Base-by-base conservation (phyloP, 2,888 invertebrate genomes). In the Idaea biselata region DNA sequence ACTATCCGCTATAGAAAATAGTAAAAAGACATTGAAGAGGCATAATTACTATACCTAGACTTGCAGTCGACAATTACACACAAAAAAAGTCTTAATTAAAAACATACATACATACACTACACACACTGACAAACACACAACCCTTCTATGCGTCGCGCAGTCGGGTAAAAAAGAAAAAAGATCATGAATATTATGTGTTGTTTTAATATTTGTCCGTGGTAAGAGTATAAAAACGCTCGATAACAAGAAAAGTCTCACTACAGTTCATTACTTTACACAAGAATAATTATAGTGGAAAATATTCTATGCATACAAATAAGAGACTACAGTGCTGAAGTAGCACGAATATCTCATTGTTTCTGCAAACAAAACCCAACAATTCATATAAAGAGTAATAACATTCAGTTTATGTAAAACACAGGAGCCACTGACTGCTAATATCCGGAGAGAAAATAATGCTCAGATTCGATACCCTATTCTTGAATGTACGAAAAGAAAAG, bases 381-480 rank as follows among this genome's bases (percentile, higher is more conserved):
- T 73, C 70, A 67, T 71, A 71, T 25, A 63, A 63, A 63, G 68
- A 74, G 73, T 74, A 74, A 81, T 80, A 81, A 77, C 73, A 79
- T 80, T 77, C 76, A 75, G 78, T 79, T 83, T 81, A 84, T 84
- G 83, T 82, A 82, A 83, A 84, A 83, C 80, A 74, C 73, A 18
- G 59, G 66, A 75, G 75, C 77, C 75, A 81, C 76, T 77, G 83
- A 78, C 82, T 82, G 83, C 80, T 83, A 83, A 85, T 85, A 84
- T 86, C 84, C 85, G 82, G 63, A 65, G 75, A 73, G 81, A 85
- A 83, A 85, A 84, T 84, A 83, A 85, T 80, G 81, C 78, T 75
- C 73, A 70, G 73, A 68, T 14, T 44, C 44, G 44, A 44, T 44
- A 4, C 44, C 44, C 44, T 44, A 44, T 44, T 44, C 44, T 44